Evolutionary conservation across 2,797 vertebrate species (phyloP).

Genomic region (Pygocentrus nattereri): DNA sequence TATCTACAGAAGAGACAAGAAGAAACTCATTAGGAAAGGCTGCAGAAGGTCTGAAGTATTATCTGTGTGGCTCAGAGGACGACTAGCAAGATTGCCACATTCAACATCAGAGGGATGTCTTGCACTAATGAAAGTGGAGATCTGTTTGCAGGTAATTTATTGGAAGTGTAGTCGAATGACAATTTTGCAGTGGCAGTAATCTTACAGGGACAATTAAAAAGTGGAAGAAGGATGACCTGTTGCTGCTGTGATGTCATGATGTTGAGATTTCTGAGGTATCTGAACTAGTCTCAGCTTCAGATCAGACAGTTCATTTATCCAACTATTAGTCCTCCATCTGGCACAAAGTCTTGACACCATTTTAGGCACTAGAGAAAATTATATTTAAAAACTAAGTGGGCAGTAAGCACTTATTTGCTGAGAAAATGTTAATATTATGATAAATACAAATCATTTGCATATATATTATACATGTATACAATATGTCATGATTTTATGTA

Average conservation of each 20-base stretch:
- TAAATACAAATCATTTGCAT: too few relatives aligned
- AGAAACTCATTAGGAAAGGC: constrained; percentile 41
- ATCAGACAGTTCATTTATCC: background rate
- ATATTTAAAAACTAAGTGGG: too few relatives aligned
- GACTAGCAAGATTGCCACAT: constrained; percentile 27
- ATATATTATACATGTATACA: too few relatives aligned
- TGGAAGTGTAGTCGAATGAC: constrained; percentile 7
- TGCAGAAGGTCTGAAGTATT: constrained; percentile 31
- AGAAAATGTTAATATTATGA: too few relatives aligned
- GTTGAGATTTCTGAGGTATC: background rate
- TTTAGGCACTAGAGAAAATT: too few relatives aligned
- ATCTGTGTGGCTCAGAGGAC: constrained; percentile 21
- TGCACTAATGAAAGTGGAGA: constrained; percentile 4
- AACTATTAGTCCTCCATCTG: background rate
- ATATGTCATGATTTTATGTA: too few relatives aligned
- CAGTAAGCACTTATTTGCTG: too few relatives aligned
- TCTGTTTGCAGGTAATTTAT: constrained; percentile 10
- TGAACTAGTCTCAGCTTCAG: background rate
- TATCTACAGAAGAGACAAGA: constrained; percentile 35
- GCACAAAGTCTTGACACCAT: background rate
- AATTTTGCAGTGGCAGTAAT: background rate
- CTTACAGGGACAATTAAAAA: background rate
- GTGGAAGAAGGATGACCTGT: background rate
- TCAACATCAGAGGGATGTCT: background rate
- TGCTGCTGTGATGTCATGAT: background rate